Evolutionary conservation across 1,140 invertebrate genomes (phyloP).

Genomic region (Penaeus japonicus): DNA sequence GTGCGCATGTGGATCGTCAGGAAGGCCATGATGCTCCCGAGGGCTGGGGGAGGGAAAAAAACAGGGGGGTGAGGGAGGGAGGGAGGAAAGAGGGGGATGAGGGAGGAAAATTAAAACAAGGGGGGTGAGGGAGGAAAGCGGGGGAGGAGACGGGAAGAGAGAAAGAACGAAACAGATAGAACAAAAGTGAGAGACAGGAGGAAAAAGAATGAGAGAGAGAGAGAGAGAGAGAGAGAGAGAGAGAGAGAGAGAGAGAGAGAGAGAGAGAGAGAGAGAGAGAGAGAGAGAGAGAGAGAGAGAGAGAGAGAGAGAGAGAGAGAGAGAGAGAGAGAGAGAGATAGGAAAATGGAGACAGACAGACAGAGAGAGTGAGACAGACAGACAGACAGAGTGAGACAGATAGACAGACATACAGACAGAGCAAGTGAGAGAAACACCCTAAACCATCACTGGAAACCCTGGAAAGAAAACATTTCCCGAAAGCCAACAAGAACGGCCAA

Average conservation of each 20-base stretch:
- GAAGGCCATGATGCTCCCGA: constrained; percentile 79
- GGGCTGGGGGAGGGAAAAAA: constrained; percentile 67
- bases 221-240: neutral
- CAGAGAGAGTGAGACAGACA: no score
- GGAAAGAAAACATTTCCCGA: no score
- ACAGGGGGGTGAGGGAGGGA: neutral
- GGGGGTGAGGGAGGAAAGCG: neutral
- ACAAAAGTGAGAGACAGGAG: neutral
- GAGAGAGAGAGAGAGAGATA: no score
- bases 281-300: no score
- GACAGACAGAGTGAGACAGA: no score
- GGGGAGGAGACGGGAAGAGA: neutral
- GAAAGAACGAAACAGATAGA: neutral
- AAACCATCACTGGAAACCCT: no score
- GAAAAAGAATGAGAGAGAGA: neutral
- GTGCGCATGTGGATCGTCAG: constrained; percentile 76
- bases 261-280: no score
- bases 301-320: no score
- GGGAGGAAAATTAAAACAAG: constrained; percentile 25
- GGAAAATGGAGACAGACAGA: no score
- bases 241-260: neutral
- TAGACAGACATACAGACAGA: no score
- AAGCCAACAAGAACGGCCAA: no score
- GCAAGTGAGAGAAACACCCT: no score
- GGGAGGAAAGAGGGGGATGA: neutral